Evolutionary conservation across 2,888 invertebrate species (phyloP).

Genomic region (Anaspis maculata): DNA sequence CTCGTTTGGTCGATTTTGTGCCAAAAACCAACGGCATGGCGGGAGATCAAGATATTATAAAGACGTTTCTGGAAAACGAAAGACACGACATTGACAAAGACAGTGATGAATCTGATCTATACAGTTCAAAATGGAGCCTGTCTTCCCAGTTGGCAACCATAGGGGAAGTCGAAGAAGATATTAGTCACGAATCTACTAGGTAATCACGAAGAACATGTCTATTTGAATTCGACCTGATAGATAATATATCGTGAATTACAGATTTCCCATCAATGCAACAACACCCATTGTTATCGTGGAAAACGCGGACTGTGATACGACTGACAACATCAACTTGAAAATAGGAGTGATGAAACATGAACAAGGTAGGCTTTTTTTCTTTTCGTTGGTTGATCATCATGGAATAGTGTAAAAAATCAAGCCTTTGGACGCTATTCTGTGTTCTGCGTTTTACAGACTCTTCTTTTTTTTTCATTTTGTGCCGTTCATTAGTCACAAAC

Average conservation of each 20-base stretch:
- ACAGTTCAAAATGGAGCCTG: conserved; percentile 46
- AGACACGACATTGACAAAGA: conserved; percentile 26
- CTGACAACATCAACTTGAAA: no score
- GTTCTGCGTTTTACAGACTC: no score
- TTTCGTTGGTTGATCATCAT: no score
- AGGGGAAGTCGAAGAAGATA: conserved; percentile 59
- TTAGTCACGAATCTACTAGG: neutral
- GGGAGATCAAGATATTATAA: conserved; percentile 40
- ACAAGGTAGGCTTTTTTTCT: no score
- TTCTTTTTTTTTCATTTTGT: no score
- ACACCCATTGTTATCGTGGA: conserved; percentile 31
- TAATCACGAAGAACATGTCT: neutral
- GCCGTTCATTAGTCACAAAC: no score
- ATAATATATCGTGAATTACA: no score
- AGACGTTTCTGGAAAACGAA: conserved; percentile 35
- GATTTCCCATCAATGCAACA: no score
- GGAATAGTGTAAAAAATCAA: no score
- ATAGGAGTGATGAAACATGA: no score
- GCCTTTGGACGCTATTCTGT: no score
- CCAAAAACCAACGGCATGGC: conserved; percentile 47
- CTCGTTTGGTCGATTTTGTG: conserved; percentile 64
- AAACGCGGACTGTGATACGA: conserved; percentile 20
- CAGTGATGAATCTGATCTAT: conserved; percentile 31
- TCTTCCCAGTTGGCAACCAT: conserved; percentile 60
- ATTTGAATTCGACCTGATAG: no score